Conservation (phyloP, 1,140 invertebrate genomes). For the Oscheius sp. region DNA sequence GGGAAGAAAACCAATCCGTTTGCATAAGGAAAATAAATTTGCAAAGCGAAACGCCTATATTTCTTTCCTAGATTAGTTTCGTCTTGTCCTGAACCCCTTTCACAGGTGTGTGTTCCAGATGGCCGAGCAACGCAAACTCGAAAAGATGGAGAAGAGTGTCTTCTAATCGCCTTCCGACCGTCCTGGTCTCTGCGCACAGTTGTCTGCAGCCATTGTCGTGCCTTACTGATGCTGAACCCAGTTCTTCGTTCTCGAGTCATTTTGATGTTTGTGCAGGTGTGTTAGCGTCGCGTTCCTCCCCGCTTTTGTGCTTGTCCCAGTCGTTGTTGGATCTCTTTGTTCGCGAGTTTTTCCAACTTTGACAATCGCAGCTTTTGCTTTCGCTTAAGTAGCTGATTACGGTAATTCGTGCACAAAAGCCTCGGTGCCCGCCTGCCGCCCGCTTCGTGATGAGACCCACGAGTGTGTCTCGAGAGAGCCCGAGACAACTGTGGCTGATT, state of each 20-base stretch:
- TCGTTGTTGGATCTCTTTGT: neutral
- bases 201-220: slow-evolving; percentile 2
- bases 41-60: too few species aligned
- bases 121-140: neutral
- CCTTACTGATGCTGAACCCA: neutral
- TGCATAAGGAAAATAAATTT: too few species aligned
- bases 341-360: neutral
- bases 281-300: neutral
- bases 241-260: neutral
- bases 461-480: too few species aligned
- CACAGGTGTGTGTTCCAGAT: neutral
- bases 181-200: slow-evolving; percentile 5
- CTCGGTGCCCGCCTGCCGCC: too few species aligned
- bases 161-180: slow-evolving; percentile 1
- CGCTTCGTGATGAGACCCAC: too few species aligned
- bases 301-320: neutral
- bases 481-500: slow-evolving; percentile 7
- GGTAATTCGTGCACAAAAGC: too few species aligned
- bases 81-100: neutral
- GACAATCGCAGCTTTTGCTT: neutral
- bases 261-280: neutral
- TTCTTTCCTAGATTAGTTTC: neutral
- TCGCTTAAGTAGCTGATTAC: too few species aligned
- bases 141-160: neutral
- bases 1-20: too few species aligned